Evolutionary conservation across 2,797 vertebrate genomes (phyloP).

Genomic region (Aphelocoma californica): DNA sequence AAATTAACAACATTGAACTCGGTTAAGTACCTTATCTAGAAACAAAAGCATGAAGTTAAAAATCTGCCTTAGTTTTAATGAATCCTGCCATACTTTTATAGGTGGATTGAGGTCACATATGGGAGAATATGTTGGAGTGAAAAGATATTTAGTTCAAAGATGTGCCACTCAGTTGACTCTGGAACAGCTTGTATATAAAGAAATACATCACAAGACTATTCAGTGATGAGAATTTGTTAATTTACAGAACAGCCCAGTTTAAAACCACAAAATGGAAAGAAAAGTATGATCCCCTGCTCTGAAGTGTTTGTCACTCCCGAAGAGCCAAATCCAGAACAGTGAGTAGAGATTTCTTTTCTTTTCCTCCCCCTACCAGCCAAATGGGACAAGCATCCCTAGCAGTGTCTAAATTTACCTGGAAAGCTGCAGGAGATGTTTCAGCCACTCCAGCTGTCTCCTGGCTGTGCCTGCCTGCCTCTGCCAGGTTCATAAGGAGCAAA

Average conservation of each 20-base stretch:
- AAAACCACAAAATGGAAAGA: neutral
- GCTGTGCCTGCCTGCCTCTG: neutral
- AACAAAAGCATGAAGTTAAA: constrained; percentile 43
- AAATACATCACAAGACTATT: neutral
- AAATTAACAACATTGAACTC: constrained; percentile 30
- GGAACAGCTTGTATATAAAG: neutral
- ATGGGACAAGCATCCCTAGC: neutral
- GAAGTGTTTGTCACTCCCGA: neutral
- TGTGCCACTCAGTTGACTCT: neutral
- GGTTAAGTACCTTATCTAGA: constrained; percentile 51
- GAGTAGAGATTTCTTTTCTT: neutral
- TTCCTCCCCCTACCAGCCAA: neutral
- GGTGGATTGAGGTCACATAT: neutral
- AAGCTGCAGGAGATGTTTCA: neutral
- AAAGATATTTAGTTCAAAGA: neutral
- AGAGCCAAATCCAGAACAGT: neutral
- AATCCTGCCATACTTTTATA: neutral
- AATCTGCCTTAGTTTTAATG: neutral
- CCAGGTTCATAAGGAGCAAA: neutral
- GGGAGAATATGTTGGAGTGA: neutral
- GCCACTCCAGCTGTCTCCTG: neutral
- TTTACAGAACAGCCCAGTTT: neutral
- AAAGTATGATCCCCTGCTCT: neutral
- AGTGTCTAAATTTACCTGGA: neutral
- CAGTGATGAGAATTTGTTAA: neutral